Evolutionary conservation across 2,797 vertebrate species (phyloP).

Genomic region (Mycteria americana): DNA sequence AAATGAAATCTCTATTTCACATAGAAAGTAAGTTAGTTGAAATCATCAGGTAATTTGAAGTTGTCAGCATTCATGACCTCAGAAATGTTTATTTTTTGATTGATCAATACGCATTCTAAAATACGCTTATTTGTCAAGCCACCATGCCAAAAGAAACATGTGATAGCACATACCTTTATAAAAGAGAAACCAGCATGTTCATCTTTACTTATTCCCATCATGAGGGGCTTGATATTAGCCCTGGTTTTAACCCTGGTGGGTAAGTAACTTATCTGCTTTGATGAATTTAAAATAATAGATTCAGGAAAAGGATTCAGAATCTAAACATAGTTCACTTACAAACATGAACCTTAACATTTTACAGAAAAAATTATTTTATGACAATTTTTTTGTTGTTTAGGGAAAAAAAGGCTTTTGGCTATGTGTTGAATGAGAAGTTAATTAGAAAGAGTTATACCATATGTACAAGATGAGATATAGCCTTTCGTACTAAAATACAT

Average conservation of each 20-base stretch:
- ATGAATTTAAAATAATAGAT: not conserved
- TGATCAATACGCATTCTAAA: constrained; percentile 36
- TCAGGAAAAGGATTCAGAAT: not conserved
- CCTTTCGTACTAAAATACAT: not conserved
- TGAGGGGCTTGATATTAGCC: constrained; percentile 53
- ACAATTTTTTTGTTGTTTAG: not conserved
- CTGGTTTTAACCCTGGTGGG: constrained; percentile 52
- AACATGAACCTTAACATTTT: not conserved
- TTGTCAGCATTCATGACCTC: not conserved
- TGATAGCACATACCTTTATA: constrained; percentile 56
- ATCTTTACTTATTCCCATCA: constrained; percentile 49
- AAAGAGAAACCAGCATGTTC: not conserved
- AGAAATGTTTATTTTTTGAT: constrained; percentile 53
- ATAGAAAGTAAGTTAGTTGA: not conserved
- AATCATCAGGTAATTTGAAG: not conserved
- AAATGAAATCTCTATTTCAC: not conserved
- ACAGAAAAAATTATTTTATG: not conserved
- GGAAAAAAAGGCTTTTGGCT: not conserved
- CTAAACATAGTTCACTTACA: not conserved
- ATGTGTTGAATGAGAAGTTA: not conserved
- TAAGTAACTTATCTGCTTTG: constrained; percentile 45
- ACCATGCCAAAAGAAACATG: constrained; percentile 47
- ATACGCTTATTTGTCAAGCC: constrained; percentile 22
- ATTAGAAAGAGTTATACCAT: constrained; percentile 7
- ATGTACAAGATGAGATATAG: not conserved